Evolutionary conservation across 2,113 vertebrate species (phyloP).

Genomic region (Columba janthina): DNA sequence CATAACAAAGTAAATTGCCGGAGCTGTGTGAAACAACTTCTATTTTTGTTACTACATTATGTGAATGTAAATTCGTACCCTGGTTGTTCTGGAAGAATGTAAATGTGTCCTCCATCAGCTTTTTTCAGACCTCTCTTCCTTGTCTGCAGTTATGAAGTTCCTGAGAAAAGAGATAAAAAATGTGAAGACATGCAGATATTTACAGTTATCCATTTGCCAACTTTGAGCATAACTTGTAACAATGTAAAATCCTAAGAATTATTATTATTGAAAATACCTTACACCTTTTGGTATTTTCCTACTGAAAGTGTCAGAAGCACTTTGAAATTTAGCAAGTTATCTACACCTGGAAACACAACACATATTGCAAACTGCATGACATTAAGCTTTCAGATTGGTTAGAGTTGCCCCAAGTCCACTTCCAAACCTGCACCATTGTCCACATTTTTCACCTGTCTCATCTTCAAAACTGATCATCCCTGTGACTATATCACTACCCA

Average conservation of each 20-base stretch:
- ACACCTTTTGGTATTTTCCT: background rate
- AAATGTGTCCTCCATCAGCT: background rate
- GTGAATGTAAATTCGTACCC: background rate
- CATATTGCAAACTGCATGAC: background rate
- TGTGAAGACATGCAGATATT: background rate
- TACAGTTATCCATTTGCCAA: background rate
- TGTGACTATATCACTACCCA: background rate
- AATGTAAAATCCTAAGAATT: background rate
- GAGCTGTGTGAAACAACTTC: background rate
- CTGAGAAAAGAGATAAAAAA: background rate
- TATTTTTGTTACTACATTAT: background rate
- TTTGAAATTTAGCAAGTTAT: background rate
- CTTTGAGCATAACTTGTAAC: background rate
- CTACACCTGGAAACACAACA: background rate
- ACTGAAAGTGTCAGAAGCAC: background rate
- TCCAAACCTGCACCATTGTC: background rate
- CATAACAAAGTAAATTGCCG: background rate
- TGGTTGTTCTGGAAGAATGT: background rate
- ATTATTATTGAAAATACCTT: background rate
- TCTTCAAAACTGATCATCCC: background rate
- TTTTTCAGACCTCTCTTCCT: background rate
- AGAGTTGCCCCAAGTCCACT: accelerated
- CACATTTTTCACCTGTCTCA: background rate
- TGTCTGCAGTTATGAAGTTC: background rate
- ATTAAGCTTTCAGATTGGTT: background rate